Conservation (phyloP, 2,888 invertebrate genomes). For the Pilophorus perplexus region DNA sequence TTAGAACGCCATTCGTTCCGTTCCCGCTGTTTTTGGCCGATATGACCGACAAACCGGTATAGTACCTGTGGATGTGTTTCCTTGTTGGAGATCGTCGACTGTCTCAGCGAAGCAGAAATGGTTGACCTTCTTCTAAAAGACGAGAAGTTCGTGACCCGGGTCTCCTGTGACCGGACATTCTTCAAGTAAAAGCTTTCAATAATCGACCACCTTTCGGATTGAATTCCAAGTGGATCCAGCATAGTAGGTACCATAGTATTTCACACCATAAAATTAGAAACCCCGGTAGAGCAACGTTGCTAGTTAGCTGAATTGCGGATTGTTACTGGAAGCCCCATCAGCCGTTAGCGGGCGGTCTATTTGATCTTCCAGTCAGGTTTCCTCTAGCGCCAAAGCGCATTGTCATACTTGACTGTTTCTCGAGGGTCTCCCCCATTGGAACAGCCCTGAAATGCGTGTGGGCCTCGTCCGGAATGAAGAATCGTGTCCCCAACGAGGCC, state of each 20-base stretch:
- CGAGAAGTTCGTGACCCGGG: conserved; percentile 6
- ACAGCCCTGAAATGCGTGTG: no score
- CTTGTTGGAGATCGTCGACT: no score
- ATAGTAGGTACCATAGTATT: not conserved
- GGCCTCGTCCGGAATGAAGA: no score
- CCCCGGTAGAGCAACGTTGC: not conserved
- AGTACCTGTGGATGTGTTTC: no score
- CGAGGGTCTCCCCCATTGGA: no score
- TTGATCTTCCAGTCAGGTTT: conserved; percentile 2
- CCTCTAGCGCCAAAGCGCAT: conserved; percentile 1
- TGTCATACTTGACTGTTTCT: conserved; percentile 2
- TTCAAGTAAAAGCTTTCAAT: conserved; percentile 16
- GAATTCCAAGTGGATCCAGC: not conserved
- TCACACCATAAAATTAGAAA: not conserved
- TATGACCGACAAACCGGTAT: no score
- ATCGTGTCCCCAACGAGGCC: no score
- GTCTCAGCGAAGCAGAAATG: no score
- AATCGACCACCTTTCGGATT: not conserved
- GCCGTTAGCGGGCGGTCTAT: not conserved
- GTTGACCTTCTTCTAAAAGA: no score
- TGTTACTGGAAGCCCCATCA: not conserved
- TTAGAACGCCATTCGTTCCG: no score
- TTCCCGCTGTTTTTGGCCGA: no score
- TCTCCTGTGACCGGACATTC: conserved; percentile 1
- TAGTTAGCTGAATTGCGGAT: conserved; percentile 12